A percentile compares a stretch with the other conserved stretches of the same genome.
phyloP scores from a whole-genome alignment of 2,113 vertebrate genomes.

The Pelvicachromis taeniatus region DNA sequence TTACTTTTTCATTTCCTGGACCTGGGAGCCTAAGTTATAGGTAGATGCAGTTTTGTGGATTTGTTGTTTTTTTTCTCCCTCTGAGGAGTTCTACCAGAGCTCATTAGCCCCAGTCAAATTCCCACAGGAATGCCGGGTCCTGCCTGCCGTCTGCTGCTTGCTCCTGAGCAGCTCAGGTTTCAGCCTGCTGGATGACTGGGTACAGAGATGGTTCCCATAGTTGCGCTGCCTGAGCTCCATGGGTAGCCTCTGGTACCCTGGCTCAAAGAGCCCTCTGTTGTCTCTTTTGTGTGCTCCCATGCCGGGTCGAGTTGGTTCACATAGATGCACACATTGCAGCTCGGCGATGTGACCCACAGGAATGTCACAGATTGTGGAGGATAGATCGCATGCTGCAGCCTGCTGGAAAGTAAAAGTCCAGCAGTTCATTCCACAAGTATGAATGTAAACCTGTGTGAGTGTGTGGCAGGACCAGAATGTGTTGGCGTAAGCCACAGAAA shows the following conservation, averaged over 20 bases:
- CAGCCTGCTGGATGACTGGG: slow-evolving; percentile 54
- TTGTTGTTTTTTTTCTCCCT: neutral
- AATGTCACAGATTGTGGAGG: slow-evolving; percentile 64
- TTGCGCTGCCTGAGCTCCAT: slow-evolving; percentile 65
- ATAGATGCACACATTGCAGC: slow-evolving; percentile 36
- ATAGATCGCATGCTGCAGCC: slow-evolving; percentile 71
- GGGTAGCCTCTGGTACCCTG: slow-evolving; percentile 43
- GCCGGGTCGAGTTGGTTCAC: slow-evolving; percentile 47
- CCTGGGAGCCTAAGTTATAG: neutral
- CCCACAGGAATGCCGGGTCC: slow-evolving; percentile 52
- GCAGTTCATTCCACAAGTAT: slow-evolving; percentile 78
- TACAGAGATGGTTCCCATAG: slow-evolving; percentile 70
- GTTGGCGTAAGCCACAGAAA: slow-evolving; percentile 16
- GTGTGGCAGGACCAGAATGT: slow-evolving; percentile 71
- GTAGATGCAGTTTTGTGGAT: neutral
- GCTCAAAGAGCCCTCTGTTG: slow-evolving; percentile 77
- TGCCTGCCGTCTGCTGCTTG: slow-evolving; percentile 58
- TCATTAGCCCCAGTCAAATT: slow-evolving; percentile 43
- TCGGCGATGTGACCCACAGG: slow-evolving; percentile 56
- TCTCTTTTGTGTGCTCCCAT: neutral
- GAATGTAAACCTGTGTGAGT: slow-evolving; percentile 67
- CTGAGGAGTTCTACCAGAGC: neutral
- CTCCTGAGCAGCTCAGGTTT: slow-evolving; percentile 55
- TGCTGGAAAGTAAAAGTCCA: slow-evolving; percentile 33
- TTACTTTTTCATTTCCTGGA: neutral